phyloP scores from a whole-genome alignment of 2,797 vertebrate genomes.

The Eurystomus glaucurus region DNA sequence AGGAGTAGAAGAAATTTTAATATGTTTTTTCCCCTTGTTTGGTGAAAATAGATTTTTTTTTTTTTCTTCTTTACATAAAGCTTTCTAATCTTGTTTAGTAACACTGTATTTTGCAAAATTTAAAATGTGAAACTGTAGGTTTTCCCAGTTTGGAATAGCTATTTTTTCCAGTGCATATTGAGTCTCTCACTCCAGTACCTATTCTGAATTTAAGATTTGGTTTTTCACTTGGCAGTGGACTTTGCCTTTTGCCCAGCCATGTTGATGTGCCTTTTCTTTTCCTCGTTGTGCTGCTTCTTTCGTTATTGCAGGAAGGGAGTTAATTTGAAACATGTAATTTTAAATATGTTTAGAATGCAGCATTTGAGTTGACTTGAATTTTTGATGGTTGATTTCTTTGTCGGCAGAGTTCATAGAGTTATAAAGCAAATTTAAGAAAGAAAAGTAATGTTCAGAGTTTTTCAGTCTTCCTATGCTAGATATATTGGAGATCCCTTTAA shows the following conservation, averaged over 20 bases:
- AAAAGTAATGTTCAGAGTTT: neutral
- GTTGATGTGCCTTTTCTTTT: neutral
- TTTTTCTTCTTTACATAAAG: neutral
- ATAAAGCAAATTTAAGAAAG: neutral
- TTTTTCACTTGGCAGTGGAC: neutral
- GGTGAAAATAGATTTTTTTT: neutral
- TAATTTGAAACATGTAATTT: neutral
- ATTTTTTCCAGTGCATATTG: neutral
- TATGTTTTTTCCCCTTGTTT: fast-evolving
- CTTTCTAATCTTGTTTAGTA: neutral
- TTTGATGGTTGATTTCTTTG: neutral
- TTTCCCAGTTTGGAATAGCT: neutral
- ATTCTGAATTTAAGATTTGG: neutral
- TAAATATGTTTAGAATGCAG: neutral
- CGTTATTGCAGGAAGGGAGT: neutral
- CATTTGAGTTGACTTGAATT: neutral
- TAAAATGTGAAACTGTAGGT: neutral
- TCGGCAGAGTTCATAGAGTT: neutral
- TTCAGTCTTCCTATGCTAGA: neutral
- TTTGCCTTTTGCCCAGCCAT: neutral
- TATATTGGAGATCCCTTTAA: neutral
- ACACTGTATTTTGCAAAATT: neutral
- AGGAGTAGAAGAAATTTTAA: neutral
- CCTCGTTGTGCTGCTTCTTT: neutral
- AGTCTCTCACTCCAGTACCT: neutral